A percentile compares a stretch with the other conserved stretches of the same genome.
These are phyloP conservation scores for Heterotilapia buettikoferi DNA, from an alignment of 2,113 vertebrate species.

Conservation along the genomic window DNA sequence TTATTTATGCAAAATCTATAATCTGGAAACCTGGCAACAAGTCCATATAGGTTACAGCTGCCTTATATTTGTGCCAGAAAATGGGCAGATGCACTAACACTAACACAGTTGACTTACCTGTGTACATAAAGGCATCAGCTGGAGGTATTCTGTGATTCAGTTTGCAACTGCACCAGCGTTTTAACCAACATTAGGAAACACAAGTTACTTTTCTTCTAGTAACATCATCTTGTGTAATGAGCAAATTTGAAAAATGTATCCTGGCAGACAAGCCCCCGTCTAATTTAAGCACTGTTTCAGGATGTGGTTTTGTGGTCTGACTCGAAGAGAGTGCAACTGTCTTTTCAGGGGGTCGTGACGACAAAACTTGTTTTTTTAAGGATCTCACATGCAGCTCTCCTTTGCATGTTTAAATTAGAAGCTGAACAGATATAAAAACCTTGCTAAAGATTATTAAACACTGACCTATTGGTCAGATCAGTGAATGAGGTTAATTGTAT, in stretches of 20 bases:
- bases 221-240: background rate
- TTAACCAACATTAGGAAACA: background rate
- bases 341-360: background rate
- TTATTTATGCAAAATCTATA: background rate
- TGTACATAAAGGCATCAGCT: background rate
- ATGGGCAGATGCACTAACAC: background rate
- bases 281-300: constrained; percentile 24
- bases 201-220: background rate
- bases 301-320: constrained; percentile 34
- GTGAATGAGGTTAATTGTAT: background rate
- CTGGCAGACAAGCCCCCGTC: background rate
- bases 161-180: background rate
- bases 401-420: background rate
- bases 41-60: background rate
- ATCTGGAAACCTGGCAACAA: background rate
- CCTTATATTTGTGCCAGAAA: background rate
- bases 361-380: background rate
- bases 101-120: background rate
- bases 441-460: background rate
- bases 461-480: background rate
- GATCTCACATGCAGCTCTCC: background rate
- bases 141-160: background rate
- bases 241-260: background rate
- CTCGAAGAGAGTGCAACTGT: background rate
- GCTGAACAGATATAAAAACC: background rate